Evolutionary conservation across 1,140 invertebrate species (phyloP), one percentile per base, ranked within the genome.

Genomic region (Drosophila insularis): DNA sequence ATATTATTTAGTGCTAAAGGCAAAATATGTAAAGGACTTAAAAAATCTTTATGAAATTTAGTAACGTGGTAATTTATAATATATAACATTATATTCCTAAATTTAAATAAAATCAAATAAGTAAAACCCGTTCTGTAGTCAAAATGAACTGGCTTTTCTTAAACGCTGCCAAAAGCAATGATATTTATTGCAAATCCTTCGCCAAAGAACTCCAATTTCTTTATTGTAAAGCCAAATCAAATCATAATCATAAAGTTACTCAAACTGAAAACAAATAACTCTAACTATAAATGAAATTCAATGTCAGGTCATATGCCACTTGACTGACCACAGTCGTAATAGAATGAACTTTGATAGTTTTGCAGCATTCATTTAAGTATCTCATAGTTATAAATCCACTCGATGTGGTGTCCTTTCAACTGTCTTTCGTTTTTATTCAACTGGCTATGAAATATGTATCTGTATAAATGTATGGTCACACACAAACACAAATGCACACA

Each of bases 351-450:
- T 50, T 21, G 17, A 17, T 50, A 50, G 43, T 1, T 21, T 46
- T 46, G 14, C 14, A 46, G 43, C 43, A 7, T 46, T 50, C 10
- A 50, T 21, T 50, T 50, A 50, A 50, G 43, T 50, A 46, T 35
- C 14, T 63, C 50, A 69, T 63, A 55, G 43, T 50, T 50, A 50
- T 50, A 50, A 50, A 50, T 50, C 43, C 43, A 50, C 43, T 50
- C 43, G 19, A 21, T 50, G 43, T 21, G 8, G 17, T 50, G 43
- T 50, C 43, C 43, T 50, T 50, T 50, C 19, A 50, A 50, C 43
- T 50, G 43, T 50, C 43, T 50, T 50, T 50, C 43, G 17, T 50
- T 50, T 50, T 19, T 50, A 50, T 50, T 21, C 43, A 46, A 46
- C 43, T 50, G 43, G 17, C 43, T 50, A 50, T 50, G 17, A 50